phyloP scores from a whole-genome alignment of 2,113 vertebrate genomes.

The Takifugu bimaculatus region DNA sequence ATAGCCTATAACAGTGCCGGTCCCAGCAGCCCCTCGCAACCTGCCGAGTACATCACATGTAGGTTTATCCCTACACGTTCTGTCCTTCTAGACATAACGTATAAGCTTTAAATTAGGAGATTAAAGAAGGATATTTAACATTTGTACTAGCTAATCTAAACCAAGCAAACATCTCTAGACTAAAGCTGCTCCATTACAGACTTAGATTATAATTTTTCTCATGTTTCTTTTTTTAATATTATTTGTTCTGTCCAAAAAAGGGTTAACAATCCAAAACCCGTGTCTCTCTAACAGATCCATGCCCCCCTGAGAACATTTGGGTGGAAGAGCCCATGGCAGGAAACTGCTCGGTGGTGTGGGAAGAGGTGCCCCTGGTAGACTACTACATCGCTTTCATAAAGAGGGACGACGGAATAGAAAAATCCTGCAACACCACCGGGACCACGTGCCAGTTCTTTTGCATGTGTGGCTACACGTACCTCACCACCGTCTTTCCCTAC shows the following conservation, averaged over 20 bases:
- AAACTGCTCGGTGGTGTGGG: constrained; percentile 81
- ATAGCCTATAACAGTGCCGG: constrained; percentile 81
- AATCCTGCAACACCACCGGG: constrained; percentile 83
- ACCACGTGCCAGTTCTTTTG: constrained; percentile 79
- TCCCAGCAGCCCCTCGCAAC: constrained; percentile 73
- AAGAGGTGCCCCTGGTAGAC: constrained; percentile 66
- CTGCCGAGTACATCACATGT: constrained; percentile 79
- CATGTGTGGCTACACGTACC: constrained; percentile 86
- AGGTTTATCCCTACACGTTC: constrained; percentile 31
- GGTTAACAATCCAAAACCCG: background rate
- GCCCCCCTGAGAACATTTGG: constrained; percentile 76
- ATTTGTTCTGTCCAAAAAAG: background rate
- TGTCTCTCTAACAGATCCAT: constrained; percentile 75
- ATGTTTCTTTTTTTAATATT: too few relatives aligned
- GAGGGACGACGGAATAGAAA: constrained; percentile 85
- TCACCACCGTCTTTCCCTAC: constrained; percentile 85
- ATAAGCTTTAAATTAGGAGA: too few relatives aligned
- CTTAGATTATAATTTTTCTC: too few relatives aligned
- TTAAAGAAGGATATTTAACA: too few relatives aligned
- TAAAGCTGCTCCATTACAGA: too few relatives aligned
- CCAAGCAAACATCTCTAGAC: too few relatives aligned
- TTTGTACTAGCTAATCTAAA: too few relatives aligned
- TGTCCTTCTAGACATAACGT: too few relatives aligned
- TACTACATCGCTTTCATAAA: constrained; percentile 87
- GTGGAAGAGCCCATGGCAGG: constrained; percentile 75